Evolutionary conservation across 2,888 invertebrate genomes (phyloP).

Genomic region (Epinotia nisella): DNA sequence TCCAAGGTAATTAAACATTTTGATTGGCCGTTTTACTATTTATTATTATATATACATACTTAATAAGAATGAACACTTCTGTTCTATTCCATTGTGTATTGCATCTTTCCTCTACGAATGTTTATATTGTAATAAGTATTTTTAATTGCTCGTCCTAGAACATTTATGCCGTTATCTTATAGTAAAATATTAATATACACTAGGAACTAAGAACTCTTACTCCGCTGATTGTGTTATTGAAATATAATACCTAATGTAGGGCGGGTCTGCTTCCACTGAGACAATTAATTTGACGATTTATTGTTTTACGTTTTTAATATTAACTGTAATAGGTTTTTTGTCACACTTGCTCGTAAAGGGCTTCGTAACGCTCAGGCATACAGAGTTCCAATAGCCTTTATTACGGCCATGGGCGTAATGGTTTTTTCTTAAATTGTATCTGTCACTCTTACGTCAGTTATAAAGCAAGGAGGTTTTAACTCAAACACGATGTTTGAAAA

Average conservation of each 20-base stretch:
- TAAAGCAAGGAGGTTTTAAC: no score
- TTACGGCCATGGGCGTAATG: no score
- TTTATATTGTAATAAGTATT: conserved; percentile 17
- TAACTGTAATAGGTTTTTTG: not conserved
- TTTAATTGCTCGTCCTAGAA: conserved; percentile 14
- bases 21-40: conserved; percentile 11
- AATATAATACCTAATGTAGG: conserved; percentile 8
- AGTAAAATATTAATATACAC: conserved; percentile 48
- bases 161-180: conserved; percentile 34
- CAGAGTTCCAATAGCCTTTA: no score
- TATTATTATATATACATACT: conserved; percentile 10
- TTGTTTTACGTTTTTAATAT: not conserved
- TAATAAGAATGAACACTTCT: conserved; percentile 7
- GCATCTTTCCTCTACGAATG: not conserved
- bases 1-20: not conserved
- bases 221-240: conserved; percentile 54
- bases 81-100: not conserved
- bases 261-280: not conserved
- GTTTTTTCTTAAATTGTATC: no score
- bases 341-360: no score
- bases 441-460: no score
- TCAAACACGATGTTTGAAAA: no score
- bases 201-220: conserved; percentile 56
- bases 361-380: no score
- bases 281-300: not conserved